Evolutionary conservation across 2,797 vertebrate genomes (phyloP).

Genomic region (Arctocebus calabarensis): DNA sequence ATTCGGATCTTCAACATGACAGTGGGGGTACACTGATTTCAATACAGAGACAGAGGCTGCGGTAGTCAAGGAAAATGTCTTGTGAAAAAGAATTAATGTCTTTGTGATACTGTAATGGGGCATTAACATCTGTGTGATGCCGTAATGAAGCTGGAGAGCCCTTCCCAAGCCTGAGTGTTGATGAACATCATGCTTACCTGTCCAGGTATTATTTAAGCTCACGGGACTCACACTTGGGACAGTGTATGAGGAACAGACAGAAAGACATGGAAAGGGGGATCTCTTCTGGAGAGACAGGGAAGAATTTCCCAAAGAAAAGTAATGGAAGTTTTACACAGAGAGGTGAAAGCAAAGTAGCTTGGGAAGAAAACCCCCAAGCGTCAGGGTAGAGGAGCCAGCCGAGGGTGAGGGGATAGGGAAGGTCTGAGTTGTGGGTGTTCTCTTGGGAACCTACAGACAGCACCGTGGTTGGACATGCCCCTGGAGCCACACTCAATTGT

Average conservation of each 20-base stretch:
- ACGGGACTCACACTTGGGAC: not conserved
- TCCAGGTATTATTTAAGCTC: not conserved
- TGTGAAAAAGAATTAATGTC: not conserved
- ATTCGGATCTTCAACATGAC: not conserved
- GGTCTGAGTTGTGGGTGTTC: not conserved
- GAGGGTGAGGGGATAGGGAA: not conserved
- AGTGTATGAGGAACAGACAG: not conserved
- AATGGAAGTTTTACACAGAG: not conserved
- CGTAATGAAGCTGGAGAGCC: not conserved
- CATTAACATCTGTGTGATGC: too few species aligned
- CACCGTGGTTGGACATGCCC: not conserved
- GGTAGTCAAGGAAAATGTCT: not conserved
- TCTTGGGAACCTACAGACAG: not conserved
- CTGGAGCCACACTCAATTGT: not conserved
- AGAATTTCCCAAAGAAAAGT: not conserved
- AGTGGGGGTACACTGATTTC: not conserved
- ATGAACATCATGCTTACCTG: not conserved
- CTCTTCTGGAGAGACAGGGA: not conserved
- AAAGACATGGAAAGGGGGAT: not conserved
- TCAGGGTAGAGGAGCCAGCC: not conserved
- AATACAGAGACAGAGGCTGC: not conserved
- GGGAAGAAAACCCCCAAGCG: not conserved
- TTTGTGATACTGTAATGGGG: not conserved
- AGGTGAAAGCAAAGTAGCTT: not conserved
- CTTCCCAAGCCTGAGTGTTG: not conserved